Conservation (phyloP, 2,797 vertebrate genomes). For the Carduelis carduelis region DNA sequence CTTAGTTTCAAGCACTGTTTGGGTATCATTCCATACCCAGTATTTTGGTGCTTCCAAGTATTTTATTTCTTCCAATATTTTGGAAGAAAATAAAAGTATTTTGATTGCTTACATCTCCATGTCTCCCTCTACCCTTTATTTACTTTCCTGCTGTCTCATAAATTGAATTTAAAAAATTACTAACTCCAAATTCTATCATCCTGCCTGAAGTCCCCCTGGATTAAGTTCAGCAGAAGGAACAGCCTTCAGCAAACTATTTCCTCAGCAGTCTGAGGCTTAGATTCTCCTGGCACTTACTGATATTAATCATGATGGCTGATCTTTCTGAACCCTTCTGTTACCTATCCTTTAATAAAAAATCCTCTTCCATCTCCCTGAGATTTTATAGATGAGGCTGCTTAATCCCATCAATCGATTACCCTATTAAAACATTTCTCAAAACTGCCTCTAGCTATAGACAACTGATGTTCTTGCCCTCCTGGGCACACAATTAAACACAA, state of each 20-base stretch:
- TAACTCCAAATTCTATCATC: not conserved
- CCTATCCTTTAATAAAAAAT: not conserved
- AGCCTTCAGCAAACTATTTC: not conserved
- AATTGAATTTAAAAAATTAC: not conserved
- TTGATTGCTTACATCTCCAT: not conserved
- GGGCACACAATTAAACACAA: not conserved
- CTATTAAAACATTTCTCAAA: not conserved
- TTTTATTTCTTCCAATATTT: not conserved
- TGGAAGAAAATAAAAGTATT: not conserved
- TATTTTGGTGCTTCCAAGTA: not conserved
- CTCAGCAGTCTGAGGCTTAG: not conserved
- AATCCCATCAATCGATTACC: not conserved
- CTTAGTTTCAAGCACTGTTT: not conserved
- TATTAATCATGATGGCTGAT: not conserved
- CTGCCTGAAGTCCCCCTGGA: not conserved
- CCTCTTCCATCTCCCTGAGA: not conserved
- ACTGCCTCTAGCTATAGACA: not conserved
- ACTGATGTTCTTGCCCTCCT: not conserved
- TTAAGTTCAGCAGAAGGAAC: not conserved
- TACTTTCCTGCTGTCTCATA: not conserved
- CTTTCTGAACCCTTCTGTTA: not conserved
- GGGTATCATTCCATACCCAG: not conserved
- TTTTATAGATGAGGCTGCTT: not conserved
- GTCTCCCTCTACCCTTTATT: not conserved
- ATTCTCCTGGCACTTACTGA: not conserved